phyloP scores from a whole-genome alignment of 2,888 invertebrate species.

The Hedychridium roseum region DNA sequence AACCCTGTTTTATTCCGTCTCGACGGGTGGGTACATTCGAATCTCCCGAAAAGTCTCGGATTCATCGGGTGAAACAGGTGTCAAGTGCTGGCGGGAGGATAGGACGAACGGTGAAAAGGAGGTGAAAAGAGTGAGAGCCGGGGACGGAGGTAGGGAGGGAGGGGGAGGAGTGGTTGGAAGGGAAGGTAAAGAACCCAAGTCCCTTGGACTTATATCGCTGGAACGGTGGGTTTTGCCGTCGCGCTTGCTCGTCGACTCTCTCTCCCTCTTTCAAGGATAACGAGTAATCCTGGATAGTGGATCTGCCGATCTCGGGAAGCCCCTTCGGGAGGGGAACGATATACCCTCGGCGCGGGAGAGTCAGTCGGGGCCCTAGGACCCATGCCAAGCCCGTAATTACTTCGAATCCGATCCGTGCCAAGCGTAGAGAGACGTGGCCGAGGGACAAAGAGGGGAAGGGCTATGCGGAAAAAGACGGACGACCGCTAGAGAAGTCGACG shows the following conservation, averaged over 20 bases:
- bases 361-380: conserved; percentile 24
- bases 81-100: conserved; percentile 32
- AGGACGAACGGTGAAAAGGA: conserved; percentile 1
- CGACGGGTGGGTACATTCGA: conserved; percentile 37
- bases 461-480: no score
- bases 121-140: conserved; percentile 13
- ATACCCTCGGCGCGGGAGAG: conserved; percentile 8
- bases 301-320: conserved; percentile 40
- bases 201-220: conserved; percentile 41
- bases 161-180: conserved; percentile 11
- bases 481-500: no score
- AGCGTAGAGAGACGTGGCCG: conserved; percentile 13
- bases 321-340: background rate
- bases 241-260: conserved; percentile 35
- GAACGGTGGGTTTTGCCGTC: conserved; percentile 41
- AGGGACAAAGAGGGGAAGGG: no score
- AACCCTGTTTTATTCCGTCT: conserved; percentile 27
- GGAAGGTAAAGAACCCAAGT: conserved; percentile 30
- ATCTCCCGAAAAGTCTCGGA: conserved; percentile 39
- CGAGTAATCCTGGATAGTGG: conserved; percentile 55
- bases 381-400: conserved; percentile 44
- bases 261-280: conserved; percentile 60
- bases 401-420: conserved; percentile 46
- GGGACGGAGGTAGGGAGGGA: conserved; percentile 3
- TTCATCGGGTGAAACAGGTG: conserved; percentile 43